Conservation (phyloP, 2,797 vertebrate genomes). For the Erpetoichthys calabaricus region DNA sequence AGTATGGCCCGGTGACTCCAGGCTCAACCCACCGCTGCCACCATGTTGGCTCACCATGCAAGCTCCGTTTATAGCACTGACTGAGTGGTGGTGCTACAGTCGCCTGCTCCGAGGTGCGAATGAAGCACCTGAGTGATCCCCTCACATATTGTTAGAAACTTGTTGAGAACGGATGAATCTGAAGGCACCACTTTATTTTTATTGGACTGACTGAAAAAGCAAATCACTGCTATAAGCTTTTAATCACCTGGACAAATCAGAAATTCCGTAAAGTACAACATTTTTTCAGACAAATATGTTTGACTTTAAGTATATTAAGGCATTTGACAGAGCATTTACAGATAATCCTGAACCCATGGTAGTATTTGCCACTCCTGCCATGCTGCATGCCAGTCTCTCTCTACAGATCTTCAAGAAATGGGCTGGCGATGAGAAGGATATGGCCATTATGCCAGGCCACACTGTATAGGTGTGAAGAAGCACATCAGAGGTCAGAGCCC, state of each 20-base stretch:
- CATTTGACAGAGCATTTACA: slow-evolving; percentile 82
- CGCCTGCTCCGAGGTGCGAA: too few species aligned
- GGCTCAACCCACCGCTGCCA: too few species aligned
- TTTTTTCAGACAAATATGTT: slow-evolving; percentile 98
- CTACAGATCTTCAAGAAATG: slow-evolving; percentile 96
- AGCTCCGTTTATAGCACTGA: too few species aligned
- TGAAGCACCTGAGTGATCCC: too few species aligned
- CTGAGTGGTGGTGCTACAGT: too few species aligned
- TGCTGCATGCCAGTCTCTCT: slow-evolving; percentile 94
- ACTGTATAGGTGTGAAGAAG: slow-evolving; percentile 65
- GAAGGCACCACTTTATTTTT: slow-evolving; percentile 95
- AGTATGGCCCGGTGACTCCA: too few species aligned
- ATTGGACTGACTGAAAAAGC: slow-evolving; percentile 94
- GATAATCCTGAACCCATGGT: slow-evolving; percentile 97
- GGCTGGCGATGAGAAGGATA: slow-evolving; percentile 95
- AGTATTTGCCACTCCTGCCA: slow-evolving; percentile 91
- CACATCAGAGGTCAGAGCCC: too few species aligned
- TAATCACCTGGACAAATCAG: slow-evolving; percentile 98
- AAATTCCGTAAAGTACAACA: slow-evolving; percentile 87
- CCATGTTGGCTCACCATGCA: too few species aligned
- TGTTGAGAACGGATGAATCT: slow-evolving; percentile 87
- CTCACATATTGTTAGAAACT: too few species aligned
- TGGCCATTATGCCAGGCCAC: slow-evolving; percentile 87
- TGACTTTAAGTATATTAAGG: slow-evolving; percentile 96
- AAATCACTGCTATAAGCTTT: slow-evolving; percentile 97